Conservation (phyloP, 2,888 invertebrate species). For the Drosophila meridionalis region DNA sequence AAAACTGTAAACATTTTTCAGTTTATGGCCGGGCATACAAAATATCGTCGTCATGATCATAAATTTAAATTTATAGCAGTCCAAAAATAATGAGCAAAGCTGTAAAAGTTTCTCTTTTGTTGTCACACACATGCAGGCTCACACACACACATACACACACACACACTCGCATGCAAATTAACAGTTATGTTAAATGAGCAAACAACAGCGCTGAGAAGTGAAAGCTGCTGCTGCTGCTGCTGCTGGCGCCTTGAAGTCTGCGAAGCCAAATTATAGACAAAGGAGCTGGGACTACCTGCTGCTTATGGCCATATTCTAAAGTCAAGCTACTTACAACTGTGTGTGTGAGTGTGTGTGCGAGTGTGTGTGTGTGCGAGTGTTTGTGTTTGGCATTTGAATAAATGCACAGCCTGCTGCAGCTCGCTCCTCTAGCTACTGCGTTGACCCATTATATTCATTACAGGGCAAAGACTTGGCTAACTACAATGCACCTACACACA, state of each 20-base stretch:
- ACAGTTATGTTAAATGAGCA: slow-evolving; percentile 63
- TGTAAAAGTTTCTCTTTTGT: slow-evolving; percentile 56
- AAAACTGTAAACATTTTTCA: slow-evolving; percentile 66
- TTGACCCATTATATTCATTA: slow-evolving; percentile 61
- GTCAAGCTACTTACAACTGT: slow-evolving; percentile 10
- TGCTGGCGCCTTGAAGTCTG: slow-evolving; percentile 43
- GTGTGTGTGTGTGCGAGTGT: not conserved
- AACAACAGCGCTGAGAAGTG: slow-evolving; percentile 47
- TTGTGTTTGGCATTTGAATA: slow-evolving; percentile 18
- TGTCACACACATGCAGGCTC: slow-evolving; percentile 1
- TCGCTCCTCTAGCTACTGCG: not conserved
- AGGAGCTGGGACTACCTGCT: slow-evolving; percentile 52
- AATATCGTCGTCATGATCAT: slow-evolving; percentile 62
- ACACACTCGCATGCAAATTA: slow-evolving; percentile 48
- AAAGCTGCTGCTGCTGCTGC: slow-evolving; percentile 39
- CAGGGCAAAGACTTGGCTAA: slow-evolving; percentile 51
- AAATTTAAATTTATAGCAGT: slow-evolving; percentile 70
- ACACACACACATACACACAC: not conserved
- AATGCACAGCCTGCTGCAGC: slow-evolving; percentile 14
- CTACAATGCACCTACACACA: slow-evolving; percentile 17
- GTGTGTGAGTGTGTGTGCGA: not conserved
- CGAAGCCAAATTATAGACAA: slow-evolving; percentile 47
- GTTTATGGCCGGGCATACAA: slow-evolving; percentile 60
- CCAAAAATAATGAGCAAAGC: slow-evolving; percentile 66
- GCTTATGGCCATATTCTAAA: slow-evolving; percentile 39